Evolutionary conservation across 2,888 invertebrate genomes (phyloP).

Genomic region (Dascillus cervinus): DNA sequence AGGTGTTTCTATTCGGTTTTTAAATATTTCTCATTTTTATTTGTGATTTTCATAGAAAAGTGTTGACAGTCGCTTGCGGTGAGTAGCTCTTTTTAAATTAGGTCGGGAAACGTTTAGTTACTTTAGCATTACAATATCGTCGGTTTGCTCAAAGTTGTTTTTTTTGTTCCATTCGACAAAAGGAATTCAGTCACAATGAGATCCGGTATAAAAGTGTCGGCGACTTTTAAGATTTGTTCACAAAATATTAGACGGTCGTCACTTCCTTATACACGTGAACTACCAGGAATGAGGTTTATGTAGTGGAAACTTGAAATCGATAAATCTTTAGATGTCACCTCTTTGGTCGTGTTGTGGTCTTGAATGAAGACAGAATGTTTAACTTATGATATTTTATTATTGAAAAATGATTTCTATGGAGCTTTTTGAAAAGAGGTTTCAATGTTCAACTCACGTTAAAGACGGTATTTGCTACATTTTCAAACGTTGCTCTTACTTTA

Average conservation of each 20-base stretch:
- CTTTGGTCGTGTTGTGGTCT: constrained; percentile 10
- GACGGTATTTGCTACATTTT: too few species aligned
- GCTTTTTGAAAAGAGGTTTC: too few species aligned
- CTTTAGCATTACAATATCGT: constrained; percentile 14
- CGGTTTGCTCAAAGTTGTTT: constrained; percentile 15
- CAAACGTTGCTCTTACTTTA: too few species aligned
- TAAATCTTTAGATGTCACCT: constrained; percentile 25
- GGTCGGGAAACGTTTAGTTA: constrained; percentile 11
- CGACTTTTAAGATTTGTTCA: constrained; percentile 25
- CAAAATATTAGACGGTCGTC: constrained; percentile 27
- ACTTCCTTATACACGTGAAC: constrained; percentile 26
- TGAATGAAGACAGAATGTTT: constrained; percentile 1
- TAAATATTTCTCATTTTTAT: too few species aligned
- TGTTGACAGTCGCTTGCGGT: too few species aligned
- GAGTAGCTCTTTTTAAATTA: too few species aligned
- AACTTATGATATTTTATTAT: background rate
- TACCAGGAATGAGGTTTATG: constrained; percentile 25
- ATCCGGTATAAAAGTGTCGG: constrained; percentile 24
- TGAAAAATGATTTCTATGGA: too few species aligned
- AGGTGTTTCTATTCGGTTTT: too few species aligned
- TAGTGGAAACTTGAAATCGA: constrained; percentile 28
- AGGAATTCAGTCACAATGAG: constrained; percentile 15
- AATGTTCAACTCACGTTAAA: too few species aligned
- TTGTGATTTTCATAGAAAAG: too few species aligned
- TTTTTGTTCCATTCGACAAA: constrained; percentile 18